phyloP scores from a whole-genome alignment of 2,888 invertebrate species.

The Thera obeliscata region DNA sequence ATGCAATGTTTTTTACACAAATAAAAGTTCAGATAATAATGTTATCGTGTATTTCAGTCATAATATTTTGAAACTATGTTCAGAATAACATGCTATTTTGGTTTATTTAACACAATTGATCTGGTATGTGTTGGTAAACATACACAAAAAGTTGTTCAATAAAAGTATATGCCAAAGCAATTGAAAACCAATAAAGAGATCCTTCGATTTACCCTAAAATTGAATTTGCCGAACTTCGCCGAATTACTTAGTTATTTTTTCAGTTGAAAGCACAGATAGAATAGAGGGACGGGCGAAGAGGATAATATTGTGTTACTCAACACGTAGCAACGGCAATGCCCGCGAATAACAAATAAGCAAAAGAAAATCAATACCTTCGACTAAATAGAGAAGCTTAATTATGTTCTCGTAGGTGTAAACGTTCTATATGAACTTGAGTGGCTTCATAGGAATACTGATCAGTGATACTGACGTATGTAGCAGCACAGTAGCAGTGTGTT shows the following conservation, averaged over 20 bases:
- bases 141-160: background rate
- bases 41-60: too few species aligned
- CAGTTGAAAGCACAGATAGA: slow-evolving; percentile 14
- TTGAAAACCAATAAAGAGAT: slow-evolving; percentile 7
- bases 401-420: slow-evolving; percentile 22
- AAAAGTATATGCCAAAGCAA: background rate
- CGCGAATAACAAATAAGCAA: slow-evolving; percentile 55
- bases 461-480: background rate
- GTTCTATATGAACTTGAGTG: slow-evolving; percentile 14
- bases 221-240: slow-evolving; percentile 7
- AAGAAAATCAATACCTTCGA: slow-evolving; percentile 51
- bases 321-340: slow-evolving; percentile 49
- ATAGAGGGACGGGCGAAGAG: slow-evolving; percentile 30
- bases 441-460: slow-evolving; percentile 10
- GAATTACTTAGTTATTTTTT: slow-evolving; percentile 5
- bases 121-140: too few species aligned
- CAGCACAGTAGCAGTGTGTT: background rate
- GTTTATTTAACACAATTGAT: too few species aligned
- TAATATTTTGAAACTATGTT: too few species aligned
- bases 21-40: too few species aligned
- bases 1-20: too few species aligned
- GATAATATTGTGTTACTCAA: slow-evolving; percentile 52
- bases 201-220: slow-evolving; percentile 2
- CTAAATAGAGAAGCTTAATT: slow-evolving; percentile 15
- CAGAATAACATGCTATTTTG: too few species aligned